Percentiles rank a stretch among this genome's conserved stretches.
Evolutionary conservation across 2,797 vertebrate species (phyloP).

Genomic region (Sardinella longiceps): DNA sequence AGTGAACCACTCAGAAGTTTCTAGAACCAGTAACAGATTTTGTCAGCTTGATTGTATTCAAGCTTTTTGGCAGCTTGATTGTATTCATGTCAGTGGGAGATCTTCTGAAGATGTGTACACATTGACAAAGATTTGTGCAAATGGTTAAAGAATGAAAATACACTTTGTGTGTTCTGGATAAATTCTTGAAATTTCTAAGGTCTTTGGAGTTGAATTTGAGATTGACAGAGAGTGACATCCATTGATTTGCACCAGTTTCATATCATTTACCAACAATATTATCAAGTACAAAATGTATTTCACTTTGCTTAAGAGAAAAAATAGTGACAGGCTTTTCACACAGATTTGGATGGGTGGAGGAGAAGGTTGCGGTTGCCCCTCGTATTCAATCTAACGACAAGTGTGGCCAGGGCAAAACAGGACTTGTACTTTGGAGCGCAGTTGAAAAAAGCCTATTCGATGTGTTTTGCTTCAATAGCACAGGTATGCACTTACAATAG

Average conservation of each 20-base stretch:
- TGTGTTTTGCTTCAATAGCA: conserved; percentile 71
- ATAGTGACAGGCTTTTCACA: not conserved
- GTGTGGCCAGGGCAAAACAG: conserved; percentile 61
- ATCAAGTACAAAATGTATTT: not conserved
- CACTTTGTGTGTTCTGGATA: not conserved
- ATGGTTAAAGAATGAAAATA: not conserved
- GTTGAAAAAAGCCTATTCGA: conserved; percentile 39
- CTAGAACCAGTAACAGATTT: no score
- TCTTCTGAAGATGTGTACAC: not conserved
- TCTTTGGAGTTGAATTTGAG: not conserved
- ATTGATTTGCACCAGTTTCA: not conserved
- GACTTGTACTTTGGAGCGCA: conserved; percentile 59
- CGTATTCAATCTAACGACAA: conserved; percentile 46
- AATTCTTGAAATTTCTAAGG: no score
- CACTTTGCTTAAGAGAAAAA: not conserved
- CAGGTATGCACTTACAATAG: conserved; percentile 62
- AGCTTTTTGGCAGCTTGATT: not conserved
- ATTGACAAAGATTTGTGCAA: not conserved
- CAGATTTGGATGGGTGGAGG: conserved; percentile 76
- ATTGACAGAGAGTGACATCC: not conserved
- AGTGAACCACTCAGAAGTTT: no score
- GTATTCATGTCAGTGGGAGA: not conserved
- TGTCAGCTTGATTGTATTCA: no score
- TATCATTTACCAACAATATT: not conserved
- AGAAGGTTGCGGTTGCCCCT: conserved; percentile 64